phyloP scores from a whole-genome alignment of 2,797 vertebrate genomes.

The Ctenochaetus hawaiiensis region DNA sequence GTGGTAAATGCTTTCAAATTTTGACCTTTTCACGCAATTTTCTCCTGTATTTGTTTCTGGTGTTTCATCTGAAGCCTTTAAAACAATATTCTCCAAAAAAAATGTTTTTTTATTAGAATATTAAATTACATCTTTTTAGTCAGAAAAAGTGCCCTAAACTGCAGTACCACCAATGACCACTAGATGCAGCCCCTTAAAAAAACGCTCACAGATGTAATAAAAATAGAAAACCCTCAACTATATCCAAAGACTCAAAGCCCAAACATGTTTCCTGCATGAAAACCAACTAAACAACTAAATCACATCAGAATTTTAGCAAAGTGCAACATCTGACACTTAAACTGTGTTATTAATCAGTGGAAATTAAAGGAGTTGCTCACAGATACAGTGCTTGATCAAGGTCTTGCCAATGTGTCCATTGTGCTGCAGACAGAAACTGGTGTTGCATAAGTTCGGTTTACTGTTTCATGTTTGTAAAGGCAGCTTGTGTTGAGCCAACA shows the following conservation, averaged over 20 bases:
- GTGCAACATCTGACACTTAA: not conserved
- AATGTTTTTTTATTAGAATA: not conserved
- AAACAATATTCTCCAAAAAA: not conserved
- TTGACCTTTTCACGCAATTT: not conserved
- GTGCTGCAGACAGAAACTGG: not conserved
- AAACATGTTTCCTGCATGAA: not conserved
- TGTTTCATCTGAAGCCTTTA: not conserved
- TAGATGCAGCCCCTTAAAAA: too few relatives aligned
- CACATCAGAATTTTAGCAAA: not conserved
- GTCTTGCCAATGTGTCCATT: not conserved
- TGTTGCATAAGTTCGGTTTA: constrained; percentile 3
- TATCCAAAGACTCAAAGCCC: not conserved
- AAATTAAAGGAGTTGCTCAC: too few relatives aligned
- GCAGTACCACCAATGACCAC: not conserved
- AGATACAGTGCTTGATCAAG: not conserved
- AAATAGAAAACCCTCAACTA: too few relatives aligned
- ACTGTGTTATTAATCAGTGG: too few relatives aligned
- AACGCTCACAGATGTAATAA: too few relatives aligned
- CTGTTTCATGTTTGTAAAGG: not conserved
- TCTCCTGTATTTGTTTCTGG: too few relatives aligned
- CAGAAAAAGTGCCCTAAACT: not conserved
- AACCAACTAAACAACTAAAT: not conserved
- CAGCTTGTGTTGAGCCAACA: constrained; percentile 31
- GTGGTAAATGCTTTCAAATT: not conserved
- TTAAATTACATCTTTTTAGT: too few relatives aligned